These are phyloP conservation scores for Dicyrtoma fusca DNA, from an alignment of 2,888 invertebrate genomes.

Conservation along the genomic window DNA sequence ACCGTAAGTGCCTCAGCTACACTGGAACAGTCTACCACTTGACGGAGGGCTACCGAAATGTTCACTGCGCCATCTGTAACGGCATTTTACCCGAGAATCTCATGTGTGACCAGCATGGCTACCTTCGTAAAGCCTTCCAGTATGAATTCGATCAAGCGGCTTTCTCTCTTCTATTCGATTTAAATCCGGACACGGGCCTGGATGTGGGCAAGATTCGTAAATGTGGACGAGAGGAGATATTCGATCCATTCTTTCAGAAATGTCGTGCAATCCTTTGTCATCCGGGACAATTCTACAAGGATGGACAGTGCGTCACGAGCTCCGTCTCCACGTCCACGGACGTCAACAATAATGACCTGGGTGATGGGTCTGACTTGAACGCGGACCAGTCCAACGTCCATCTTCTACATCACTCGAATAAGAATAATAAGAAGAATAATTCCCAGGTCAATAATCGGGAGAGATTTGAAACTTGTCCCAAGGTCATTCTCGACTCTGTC, in stretches of 20 bases:
- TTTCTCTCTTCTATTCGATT: conserved; percentile 61
- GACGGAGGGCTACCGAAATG: conserved; percentile 60
- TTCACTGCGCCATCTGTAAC: conserved; percentile 63
- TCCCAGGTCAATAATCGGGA: conserved; percentile 37
- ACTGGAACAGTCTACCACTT: conserved; percentile 60
- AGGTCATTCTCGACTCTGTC: conserved; percentile 59
- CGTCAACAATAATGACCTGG: conserved; percentile 41
- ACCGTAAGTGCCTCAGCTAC: conserved; percentile 60
- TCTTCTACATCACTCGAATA: conserved; percentile 45
- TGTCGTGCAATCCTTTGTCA: conserved; percentile 60
- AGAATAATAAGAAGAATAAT: conserved; percentile 38
- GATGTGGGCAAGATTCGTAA: conserved; percentile 58
- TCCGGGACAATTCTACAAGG: conserved; percentile 56
- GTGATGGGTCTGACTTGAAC: conserved; percentile 48
- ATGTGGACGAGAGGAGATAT: conserved; percentile 59
- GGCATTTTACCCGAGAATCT: conserved; percentile 59
- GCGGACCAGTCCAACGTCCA: conserved; percentile 46
- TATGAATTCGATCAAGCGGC: conserved; percentile 60
- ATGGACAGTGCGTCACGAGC: conserved; percentile 57
- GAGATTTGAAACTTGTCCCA: conserved; percentile 59
- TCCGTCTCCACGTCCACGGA: conserved; percentile 40
- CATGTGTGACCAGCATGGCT: conserved; percentile 57
- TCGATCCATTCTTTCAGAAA: conserved; percentile 61
- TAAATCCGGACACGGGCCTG: conserved; percentile 56
- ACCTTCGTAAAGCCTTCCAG: conserved; percentile 54